Evolutionary conservation across 1,140 invertebrate genomes (phyloP).

Genomic region (Monochamus saltuarius): DNA sequence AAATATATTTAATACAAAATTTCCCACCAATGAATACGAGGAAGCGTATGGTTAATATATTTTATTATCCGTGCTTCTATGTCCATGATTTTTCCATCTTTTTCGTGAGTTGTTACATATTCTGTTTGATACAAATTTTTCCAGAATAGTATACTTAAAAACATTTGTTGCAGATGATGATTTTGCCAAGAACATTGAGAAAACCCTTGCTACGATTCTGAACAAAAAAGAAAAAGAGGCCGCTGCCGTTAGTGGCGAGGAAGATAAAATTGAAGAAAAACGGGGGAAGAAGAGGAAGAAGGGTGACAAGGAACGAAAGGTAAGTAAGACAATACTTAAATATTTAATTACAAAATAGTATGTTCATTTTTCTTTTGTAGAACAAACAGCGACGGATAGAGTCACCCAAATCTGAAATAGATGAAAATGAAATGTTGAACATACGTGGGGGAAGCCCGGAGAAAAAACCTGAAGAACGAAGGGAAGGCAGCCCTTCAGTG

Average conservation of each 20-base stretch:
- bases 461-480: slow-evolving; percentile 7
- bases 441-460: slow-evolving; percentile 70
- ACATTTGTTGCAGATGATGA: slow-evolving; percentile 61
- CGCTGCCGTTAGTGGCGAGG: slow-evolving; percentile 29
- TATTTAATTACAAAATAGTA: slow-evolving; percentile 1
- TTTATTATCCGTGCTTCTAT: too few relatives aligned
- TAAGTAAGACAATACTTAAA: slow-evolving; percentile 4
- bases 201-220: slow-evolving; percentile 68
- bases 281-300: slow-evolving; percentile 35
- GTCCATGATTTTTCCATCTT: too few relatives aligned
- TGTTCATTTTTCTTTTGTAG: slow-evolving; percentile 34
- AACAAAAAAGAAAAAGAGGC: slow-evolving; percentile 54
- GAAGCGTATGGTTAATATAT: too few relatives aligned
- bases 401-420: slow-evolving; percentile 57
- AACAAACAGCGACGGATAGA: slow-evolving; percentile 48
- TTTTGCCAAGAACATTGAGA: slow-evolving; percentile 74
- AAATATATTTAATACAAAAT: too few relatives aligned
- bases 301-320: slow-evolving; percentile 24
- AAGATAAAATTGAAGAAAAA: slow-evolving; percentile 29
- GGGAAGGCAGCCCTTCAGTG: slow-evolving; percentile 17
- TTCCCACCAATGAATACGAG: too few relatives aligned
- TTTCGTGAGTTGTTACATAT: too few relatives aligned
- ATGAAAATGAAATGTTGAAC: slow-evolving; percentile 78
- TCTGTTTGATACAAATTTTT: too few relatives aligned
- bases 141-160: background rate